A percentile compares a stretch with the other conserved stretches of the same genome.
Evolutionary conservation across 2,113 vertebrate species (phyloP).

Genomic region (Pedetes capensis): DNA sequence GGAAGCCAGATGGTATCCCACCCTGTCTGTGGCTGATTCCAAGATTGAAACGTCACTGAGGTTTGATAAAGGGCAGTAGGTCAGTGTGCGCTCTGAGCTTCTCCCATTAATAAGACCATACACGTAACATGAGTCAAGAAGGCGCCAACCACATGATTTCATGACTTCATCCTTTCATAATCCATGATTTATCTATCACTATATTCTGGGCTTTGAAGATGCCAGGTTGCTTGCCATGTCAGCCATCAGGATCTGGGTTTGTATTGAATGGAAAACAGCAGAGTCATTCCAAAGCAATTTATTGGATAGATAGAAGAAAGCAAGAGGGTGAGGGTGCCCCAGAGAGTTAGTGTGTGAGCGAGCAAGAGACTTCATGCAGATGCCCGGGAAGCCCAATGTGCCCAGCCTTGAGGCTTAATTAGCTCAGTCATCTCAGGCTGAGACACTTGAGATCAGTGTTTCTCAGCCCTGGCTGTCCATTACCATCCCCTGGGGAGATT

Average conservation of each 20-base stretch:
- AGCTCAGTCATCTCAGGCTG: slow-evolving; percentile 23
- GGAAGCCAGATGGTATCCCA: neutral
- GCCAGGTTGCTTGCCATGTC: neutral
- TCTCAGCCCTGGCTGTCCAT: slow-evolving; percentile 8
- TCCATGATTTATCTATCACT: neutral
- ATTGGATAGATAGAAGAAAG: neutral
- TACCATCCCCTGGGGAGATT: slow-evolving; percentile 14
- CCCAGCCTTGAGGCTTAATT: slow-evolving; percentile 13
- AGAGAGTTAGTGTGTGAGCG: neutral
- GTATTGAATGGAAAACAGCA: slow-evolving; percentile 6
- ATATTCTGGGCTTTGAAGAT: neutral
- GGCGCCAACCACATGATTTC: neutral
- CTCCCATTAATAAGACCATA: neutral
- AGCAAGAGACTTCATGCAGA: neutral
- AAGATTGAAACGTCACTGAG: neutral
- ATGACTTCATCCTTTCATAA: neutral
- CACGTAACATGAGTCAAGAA: neutral
- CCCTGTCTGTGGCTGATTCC: neutral
- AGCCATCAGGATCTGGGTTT: neutral
- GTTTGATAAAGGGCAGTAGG: neutral
- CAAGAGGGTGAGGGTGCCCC: neutral
- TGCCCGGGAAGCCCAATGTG: neutral
- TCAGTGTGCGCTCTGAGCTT: neutral
- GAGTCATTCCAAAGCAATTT: neutral
- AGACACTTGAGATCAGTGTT: neutral